Conservation (phyloP, 2,888 invertebrate genomes). For the Caenorhabditis macrosperma region DNA sequence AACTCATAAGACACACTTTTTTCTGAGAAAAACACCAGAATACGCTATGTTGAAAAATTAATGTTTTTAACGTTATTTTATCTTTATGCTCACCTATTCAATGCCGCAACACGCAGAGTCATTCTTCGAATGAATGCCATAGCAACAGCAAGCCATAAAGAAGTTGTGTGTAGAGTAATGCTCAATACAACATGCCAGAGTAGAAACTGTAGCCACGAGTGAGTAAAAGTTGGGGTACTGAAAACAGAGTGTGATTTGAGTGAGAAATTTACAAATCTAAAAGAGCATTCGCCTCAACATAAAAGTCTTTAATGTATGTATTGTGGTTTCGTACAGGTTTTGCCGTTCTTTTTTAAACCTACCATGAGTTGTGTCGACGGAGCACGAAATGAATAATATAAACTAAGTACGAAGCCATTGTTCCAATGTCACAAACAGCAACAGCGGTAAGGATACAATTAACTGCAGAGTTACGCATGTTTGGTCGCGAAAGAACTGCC, state of each 20-base stretch:
- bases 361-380: conserved; percentile 63
- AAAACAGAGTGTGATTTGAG: no score
- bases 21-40: no score
- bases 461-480: conserved; percentile 73
- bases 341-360: no score
- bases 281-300: no score
- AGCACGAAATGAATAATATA: conserved; percentile 78
- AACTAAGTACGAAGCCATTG: conserved; percentile 76
- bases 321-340: no score
- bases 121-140: conserved; percentile 78
- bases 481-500: conserved; percentile 73
- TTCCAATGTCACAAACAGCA: conserved; percentile 78
- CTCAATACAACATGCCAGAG: conserved; percentile 75
- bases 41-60: no score
- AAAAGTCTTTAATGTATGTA: no score
- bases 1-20: no score
- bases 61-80: no score
- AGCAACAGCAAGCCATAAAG: conserved; percentile 78
- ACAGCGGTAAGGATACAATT: conserved; percentile 76
- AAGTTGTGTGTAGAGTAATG: conserved; percentile 78
- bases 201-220: conserved; percentile 76
- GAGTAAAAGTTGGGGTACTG: conserved; percentile 73
- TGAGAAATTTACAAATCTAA: no score
- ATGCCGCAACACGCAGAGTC: conserved; percentile 73
- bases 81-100: conserved; percentile 76